Evolutionary conservation across 2,888 invertebrate genomes (phyloP), one percentile per base, ranked within the genome.

Genomic region (Phoenoteleia sp.): DNA sequence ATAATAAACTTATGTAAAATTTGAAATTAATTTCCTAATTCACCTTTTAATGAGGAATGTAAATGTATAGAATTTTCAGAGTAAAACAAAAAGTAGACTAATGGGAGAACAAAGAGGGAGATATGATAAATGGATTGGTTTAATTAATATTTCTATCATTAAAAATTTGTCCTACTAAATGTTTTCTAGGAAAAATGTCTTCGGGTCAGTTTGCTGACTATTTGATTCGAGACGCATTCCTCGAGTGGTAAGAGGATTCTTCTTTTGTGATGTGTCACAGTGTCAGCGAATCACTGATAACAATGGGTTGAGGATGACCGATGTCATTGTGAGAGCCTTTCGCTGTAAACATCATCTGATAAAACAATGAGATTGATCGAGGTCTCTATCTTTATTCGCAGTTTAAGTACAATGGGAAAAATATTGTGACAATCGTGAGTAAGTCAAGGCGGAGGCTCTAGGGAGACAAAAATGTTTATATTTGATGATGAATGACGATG

Each of bases 161-260:
- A n/a, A n/a, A n/a, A n/a, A n/a, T n/a, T n/a, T n/a, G n/a, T n/a
- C n/a, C n/a, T n/a, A n/a, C n/a, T 52, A 76, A 76, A 71, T 64
- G 60, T 82, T 74, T 86, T 86, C 81, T 74, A 17, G 69, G 69
- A 84, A 84, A 62, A 84, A 86, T 86, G 81, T 86, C 84, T 77
- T 33, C 56, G 21, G 23, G 56, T 27, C 74, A 21, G 19, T 52
- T 75, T 21, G 47, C 39, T 39, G 17, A 29, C 15, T 52, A 39
- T 49, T 25, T 67, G 67, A 67, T 60, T 19, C 23, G 60, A 47
- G 39, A 33, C 47, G 56, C 52, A 25, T 56, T 56, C 64, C n/a
- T 21, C 15, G 49, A 56, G 49, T 49, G 15, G 56, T 2, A 33
- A 56, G 29, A 17, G 49, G 29, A 45, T 79, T 62, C 52, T 17